Evolutionary conservation across 30 jellyfish, hydroid and myxozoan genomes (phyloP).

Genomic region (Nemopilema nomurai): DNA sequence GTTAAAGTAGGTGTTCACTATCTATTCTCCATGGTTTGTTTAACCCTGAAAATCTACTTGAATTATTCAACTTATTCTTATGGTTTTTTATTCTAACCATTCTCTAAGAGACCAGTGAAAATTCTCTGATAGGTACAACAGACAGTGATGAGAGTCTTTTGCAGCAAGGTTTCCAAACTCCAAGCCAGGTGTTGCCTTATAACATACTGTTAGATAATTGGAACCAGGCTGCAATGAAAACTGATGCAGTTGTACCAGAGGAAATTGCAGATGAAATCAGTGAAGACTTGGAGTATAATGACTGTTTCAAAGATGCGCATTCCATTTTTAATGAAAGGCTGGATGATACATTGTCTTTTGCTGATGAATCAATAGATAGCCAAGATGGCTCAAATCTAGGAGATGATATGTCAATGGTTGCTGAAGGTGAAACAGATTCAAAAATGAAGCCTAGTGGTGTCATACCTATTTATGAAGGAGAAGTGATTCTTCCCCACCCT

Average conservation of each 20-base stretch:
- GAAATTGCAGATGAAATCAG: conserved; percentile 72
- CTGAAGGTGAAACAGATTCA: background rate
- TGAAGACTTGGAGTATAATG: conserved; percentile 52
- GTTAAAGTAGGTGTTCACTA: no score
- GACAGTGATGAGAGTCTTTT: conserved; percentile 8
- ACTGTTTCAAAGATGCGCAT: conserved; percentile 64
- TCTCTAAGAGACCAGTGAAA: no score
- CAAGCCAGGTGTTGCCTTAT: background rate
- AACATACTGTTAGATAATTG: background rate
- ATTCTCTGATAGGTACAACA: conserved; percentile 12
- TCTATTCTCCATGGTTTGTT: no score
- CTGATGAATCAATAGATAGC: conserved; percentile 17
- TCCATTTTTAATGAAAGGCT: conserved; percentile 40
- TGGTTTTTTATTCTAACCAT: no score
- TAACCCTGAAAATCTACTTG: no score
- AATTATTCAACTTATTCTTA: no score
- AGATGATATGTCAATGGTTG: conserved; percentile 13
- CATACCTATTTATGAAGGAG: conserved; percentile 86
- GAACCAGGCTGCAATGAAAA: background rate
- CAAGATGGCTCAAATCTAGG: conserved; percentile 13
- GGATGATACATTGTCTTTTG: conserved; percentile 25
- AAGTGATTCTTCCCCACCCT: conserved; percentile 86
- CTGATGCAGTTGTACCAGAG: conserved; percentile 31
- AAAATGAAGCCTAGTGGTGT: conserved; percentile 1
- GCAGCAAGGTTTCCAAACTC: background rate